A percentile compares a stretch with the other conserved stretches of the same genome.
Evolutionary conservation across 2,113 vertebrate genomes (phyloP).

Genomic region (Protomyctophum bolini): DNA sequence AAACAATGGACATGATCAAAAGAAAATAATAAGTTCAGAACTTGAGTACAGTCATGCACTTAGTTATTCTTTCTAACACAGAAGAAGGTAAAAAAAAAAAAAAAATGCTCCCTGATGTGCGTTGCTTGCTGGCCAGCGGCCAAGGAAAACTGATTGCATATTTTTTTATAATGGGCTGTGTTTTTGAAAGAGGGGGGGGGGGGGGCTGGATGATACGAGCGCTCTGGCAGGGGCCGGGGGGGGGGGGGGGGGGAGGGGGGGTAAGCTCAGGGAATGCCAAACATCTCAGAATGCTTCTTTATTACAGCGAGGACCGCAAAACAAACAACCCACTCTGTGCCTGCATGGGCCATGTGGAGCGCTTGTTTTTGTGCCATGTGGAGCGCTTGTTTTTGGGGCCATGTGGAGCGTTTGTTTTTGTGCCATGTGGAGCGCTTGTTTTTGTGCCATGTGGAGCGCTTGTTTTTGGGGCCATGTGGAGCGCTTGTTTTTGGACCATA

Average conservation of each 20-base stretch:
- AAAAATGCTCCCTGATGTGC: slow-evolving; percentile 2
- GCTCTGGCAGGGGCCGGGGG: slow-evolving; percentile 14
- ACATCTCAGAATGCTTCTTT: slow-evolving; percentile 47
- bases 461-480: too few relatives aligned
- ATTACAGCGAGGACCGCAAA: slow-evolving; percentile 33
- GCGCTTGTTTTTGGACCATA: too few relatives aligned
- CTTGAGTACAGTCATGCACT: too few relatives aligned
- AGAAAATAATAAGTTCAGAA: too few relatives aligned
- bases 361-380: neutral
- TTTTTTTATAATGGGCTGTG: slow-evolving; percentile 36
- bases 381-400: neutral
- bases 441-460: too few relatives aligned
- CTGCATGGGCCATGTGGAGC: neutral
- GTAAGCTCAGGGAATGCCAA: slow-evolving; percentile 24
- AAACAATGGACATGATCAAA: too few relatives aligned
- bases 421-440: too few relatives aligned
- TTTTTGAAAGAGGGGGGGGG: slow-evolving; percentile 18
- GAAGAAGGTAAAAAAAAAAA: neutral
- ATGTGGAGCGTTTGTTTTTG: too few relatives aligned
- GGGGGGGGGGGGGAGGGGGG: too few relatives aligned
- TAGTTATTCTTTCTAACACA: neutral
- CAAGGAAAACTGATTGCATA: slow-evolving; percentile 33
- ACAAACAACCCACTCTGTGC: slow-evolving; percentile 16
- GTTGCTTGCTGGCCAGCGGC: slow-evolving; percentile 25
- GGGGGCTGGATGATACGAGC: slow-evolving; percentile 13